Evolutionary conservation across 2,113 vertebrate species (phyloP).

Genomic region (Drymodes brunneopygia): DNA sequence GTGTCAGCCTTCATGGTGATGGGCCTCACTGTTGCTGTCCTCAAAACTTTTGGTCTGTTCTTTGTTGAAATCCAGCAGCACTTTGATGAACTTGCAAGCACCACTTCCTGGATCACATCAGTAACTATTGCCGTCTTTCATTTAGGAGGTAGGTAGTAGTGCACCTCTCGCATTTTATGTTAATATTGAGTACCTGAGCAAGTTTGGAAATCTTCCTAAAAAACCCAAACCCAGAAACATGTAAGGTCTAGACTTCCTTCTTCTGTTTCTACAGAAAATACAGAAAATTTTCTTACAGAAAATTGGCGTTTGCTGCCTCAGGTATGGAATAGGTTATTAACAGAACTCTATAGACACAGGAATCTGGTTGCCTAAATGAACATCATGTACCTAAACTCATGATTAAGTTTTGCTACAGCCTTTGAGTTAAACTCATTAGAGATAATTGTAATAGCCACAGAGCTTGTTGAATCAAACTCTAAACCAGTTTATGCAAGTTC

Average conservation of each 20-base stretch:
- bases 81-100: conserved; percentile 72
- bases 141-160: conserved; percentile 65
- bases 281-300: neutral
- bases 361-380: neutral
- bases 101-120: conserved; percentile 77
- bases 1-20: conserved; percentile 71
- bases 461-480: neutral
- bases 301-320: neutral
- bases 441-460: neutral
- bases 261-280: neutral
- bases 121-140: conserved; percentile 73
- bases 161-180: neutral
- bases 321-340: neutral
- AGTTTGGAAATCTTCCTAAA: neutral
- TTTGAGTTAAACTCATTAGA: neutral
- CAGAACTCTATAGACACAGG: neutral
- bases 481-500: neutral
- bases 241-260: neutral
- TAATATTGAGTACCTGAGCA: neutral
- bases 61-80: conserved; percentile 78
- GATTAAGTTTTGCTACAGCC: neutral
- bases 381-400: neutral
- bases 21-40: conserved; percentile 72
- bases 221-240: neutral
- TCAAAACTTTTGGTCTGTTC: conserved; percentile 77